Conservation (phyloP, 2,797 vertebrate genomes). For the Sylvilagus floridanus region DNA sequence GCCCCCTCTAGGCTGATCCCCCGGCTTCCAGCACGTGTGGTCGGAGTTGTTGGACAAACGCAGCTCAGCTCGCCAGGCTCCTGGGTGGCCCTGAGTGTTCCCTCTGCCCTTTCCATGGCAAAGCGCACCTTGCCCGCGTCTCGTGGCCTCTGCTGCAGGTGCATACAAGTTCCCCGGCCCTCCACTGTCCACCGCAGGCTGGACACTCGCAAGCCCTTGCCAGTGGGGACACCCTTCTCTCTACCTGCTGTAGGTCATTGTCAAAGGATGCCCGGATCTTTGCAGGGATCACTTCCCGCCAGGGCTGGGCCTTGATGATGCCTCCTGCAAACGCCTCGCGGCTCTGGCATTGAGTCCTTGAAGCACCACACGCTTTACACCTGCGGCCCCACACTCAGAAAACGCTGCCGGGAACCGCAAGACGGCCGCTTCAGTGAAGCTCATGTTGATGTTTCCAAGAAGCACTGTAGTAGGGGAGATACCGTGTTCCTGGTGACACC, state of each 20-base stretch:
- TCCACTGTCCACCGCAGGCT: not conserved
- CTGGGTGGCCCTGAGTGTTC: no score
- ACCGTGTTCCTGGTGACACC: not conserved
- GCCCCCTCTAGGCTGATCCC: not conserved
- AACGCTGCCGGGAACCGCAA: not conserved
- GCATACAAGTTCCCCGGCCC: fast-evolving
- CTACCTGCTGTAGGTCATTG: not conserved
- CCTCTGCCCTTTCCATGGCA: not conserved
- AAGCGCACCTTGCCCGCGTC: not conserved
- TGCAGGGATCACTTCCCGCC: not conserved
- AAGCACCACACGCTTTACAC: not conserved
- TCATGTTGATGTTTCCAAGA: conserved; percentile 11
- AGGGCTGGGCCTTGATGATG: not conserved
- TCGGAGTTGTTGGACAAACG: not conserved
- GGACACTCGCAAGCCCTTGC: no score
- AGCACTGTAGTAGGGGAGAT: not conserved
- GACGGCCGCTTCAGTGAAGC: not conserved
- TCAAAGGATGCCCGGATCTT: not conserved
- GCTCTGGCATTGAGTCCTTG: not conserved
- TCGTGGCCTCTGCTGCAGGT: not conserved
- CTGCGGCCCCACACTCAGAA: not conserved
- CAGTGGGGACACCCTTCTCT: not conserved
- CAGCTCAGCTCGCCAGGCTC: no score
- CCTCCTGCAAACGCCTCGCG: not conserved
- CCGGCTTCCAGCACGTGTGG: not conserved